A percentile compares a stretch with the other conserved stretches of the same genome.
Conservation (phyloP, 2,888 invertebrate genomes). For the Brachycybe producta region DNA sequence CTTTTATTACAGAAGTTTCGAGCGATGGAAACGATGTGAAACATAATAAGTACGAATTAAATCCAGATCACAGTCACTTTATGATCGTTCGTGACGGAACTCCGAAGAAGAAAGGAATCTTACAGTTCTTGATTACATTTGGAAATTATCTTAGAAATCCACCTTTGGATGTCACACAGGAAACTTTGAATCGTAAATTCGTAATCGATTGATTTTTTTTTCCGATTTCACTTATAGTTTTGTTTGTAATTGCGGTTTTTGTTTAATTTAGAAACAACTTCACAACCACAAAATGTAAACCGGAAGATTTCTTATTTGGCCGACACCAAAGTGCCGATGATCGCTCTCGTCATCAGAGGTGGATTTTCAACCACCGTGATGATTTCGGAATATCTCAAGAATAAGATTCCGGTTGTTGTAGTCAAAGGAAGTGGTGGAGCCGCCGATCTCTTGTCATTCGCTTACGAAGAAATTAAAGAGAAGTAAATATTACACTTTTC, state of each 20-base stretch:
- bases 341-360: conserved; percentile 34
- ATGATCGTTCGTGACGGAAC: conserved; percentile 28
- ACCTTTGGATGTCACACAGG: too few species aligned
- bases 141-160: conserved; percentile 22
- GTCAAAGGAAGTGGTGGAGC: conserved; percentile 33
- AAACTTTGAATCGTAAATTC: too few species aligned
- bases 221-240: too few species aligned
- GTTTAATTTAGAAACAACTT: too few species aligned
- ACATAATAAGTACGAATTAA: conserved; percentile 27
- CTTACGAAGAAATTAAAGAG: conserved; percentile 31
- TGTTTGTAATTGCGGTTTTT: neutral
- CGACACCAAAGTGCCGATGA: conserved; percentile 28
- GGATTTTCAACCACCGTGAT: conserved; percentile 30
- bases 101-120: conserved; percentile 23
- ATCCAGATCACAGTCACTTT: conserved; percentile 33
- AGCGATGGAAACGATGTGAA: conserved; percentile 23
- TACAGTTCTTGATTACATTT: conserved; percentile 22
- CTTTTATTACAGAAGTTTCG: conserved; percentile 20
- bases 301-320: too few species aligned
- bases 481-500: conserved; percentile 23
- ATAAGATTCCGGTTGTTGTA: conserved; percentile 33
- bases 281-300: too few species aligned
- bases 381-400: conserved; percentile 30
- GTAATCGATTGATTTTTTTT: too few species aligned
- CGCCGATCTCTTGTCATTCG: conserved; percentile 33